Evolutionary conservation across 2,888 invertebrate genomes (phyloP).

Genomic region (Rhagophthalmus giganteus): DNA sequence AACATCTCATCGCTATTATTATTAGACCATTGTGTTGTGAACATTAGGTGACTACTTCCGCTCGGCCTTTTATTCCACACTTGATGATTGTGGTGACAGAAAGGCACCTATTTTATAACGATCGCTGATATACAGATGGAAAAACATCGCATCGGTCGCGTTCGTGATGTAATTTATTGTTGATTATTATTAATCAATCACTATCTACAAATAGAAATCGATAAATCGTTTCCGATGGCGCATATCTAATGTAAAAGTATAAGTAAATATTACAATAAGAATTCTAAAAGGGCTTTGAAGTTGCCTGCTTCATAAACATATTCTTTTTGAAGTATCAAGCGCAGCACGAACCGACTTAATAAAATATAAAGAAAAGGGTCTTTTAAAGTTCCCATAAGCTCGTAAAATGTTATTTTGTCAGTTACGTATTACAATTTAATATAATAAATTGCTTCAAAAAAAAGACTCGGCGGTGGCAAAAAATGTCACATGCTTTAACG

Average conservation of each 20-base stretch:
- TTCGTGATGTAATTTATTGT: no score
- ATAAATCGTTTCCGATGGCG: no score
- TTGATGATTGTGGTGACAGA: conserved; percentile 29
- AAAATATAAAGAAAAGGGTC: conserved; percentile 13
- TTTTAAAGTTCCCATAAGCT: conserved; percentile 22
- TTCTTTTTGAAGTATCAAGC: conserved; percentile 13
- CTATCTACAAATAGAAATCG: not conserved
- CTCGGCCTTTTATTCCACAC: conserved; percentile 17
- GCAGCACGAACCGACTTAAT: conserved; percentile 10
- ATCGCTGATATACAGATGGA: not conserved
- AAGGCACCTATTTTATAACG: conserved; percentile 13
- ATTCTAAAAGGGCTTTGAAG: conserved; percentile 10
- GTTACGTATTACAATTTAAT: conserved; percentile 28
- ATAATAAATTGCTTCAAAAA: conserved; percentile 29
- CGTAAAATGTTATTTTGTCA: conserved; percentile 31
- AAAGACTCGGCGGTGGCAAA: conserved; percentile 24
- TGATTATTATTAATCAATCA: no score
- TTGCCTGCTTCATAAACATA: conserved; percentile 1
- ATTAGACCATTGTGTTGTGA: conserved; percentile 44
- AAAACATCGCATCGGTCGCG: not conserved
- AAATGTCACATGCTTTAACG: conserved; percentile 30
- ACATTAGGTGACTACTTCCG: conserved; percentile 40
- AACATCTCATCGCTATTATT: conserved; percentile 47
- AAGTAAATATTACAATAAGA: no score
- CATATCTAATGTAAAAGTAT: no score